Base-by-base conservation (phyloP, 2,888 invertebrate genomes). In the Pseudococcus viburni region DNA sequence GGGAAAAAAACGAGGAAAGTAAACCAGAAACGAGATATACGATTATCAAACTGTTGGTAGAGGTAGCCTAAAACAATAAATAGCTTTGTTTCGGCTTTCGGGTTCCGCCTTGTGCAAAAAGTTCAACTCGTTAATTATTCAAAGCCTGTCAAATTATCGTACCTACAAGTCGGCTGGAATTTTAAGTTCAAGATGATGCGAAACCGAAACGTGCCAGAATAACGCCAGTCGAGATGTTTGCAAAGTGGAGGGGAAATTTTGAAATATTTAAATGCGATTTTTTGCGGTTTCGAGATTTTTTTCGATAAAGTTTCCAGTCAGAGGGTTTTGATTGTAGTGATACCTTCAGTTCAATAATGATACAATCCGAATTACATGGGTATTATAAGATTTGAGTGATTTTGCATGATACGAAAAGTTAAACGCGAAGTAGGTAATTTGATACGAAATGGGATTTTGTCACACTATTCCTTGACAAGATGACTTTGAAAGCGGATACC, bases 71-170 rank as follows among this genome's bases (percentile, higher is more conserved):
- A 19, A 59, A 59, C 59, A 59, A 59, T 59, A 59, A 59, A 59
- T 59, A 59, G 7, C 6, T 19, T 59, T 59, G 59, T 59, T 33
- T 33, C 26, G 26, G 26, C 26, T 59, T 59, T 19, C n/a, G 19
- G 59, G 6, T 59, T 59, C 26, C 59, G 59, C 59, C 5, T 19
- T 7, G 59, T 19, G 59, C 19, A 59, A 59, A 59, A 59, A 59
- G 19, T 59, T 59, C 59, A 59, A 59, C 59, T 59, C 59, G 9
- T 59, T 59, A 59, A 59, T 59, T 59, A 59, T 59, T 59, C 19
- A 59, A 59, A 9, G 9, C 19, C 19, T 59, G 59, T 59, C 59
- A 59, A 59, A 59, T 19, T 9, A n/a, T 59, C 59, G 59, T 59
- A 59, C 59, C 59, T n/a, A 19, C 59, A 19, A 59, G 59, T 59